A percentile compares a stretch with the other conserved stretches of the same genome.
phyloP scores from a whole-genome alignment of 2,113 vertebrate genomes.

The Bufo gargarizans region DNA sequence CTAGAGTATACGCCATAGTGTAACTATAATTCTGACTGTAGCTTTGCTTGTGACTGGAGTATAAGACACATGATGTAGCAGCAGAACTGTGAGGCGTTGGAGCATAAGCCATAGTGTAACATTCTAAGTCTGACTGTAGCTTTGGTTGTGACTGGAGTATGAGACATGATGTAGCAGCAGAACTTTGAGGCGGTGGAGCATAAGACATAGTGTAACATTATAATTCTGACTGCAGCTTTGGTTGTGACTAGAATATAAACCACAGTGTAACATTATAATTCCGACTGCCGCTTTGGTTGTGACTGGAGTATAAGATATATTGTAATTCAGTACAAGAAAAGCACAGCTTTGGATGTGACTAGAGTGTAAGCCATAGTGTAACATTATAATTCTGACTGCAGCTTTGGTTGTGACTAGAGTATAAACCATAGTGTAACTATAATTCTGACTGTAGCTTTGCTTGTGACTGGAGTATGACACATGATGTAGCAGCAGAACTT shows the following conservation, averaged over 20 bases:
- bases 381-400: background rate
- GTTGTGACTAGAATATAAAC: background rate
- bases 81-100: background rate
- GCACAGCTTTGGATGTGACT: no score
- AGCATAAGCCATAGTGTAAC: background rate
- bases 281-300: background rate
- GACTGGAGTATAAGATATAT: background rate
- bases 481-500: no score
- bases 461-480: no score
- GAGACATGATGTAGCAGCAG: background rate
- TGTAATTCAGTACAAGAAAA: background rate
- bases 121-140: background rate
- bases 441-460: no score
- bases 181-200: background rate
- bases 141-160: background rate
- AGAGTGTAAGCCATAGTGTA: no score
- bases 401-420: background rate
- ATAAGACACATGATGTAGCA: background rate
- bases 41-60: background rate
- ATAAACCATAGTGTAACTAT: background rate
- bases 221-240: background rate
- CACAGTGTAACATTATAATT: background rate
- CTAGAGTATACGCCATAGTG: background rate
- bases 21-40: background rate
- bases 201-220: background rate